Percentiles rank a stretch among this genome's conserved stretches.
Conservation (phyloP, 2,797 vertebrate species). For the Artibeus lituratus region DNA sequence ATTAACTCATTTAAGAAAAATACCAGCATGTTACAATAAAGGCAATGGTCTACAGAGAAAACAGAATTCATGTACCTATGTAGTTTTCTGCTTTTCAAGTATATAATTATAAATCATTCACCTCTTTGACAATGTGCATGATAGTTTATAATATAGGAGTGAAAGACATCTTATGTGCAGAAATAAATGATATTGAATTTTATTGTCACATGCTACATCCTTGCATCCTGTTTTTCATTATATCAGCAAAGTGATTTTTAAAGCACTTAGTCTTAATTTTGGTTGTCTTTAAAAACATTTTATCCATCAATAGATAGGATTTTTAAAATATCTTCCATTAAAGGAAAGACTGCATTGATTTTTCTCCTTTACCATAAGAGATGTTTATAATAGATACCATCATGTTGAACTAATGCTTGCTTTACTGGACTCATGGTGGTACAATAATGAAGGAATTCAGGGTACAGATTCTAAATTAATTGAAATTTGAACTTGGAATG, state of each 20-base stretch:
- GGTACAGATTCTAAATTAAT: constrained; percentile 75
- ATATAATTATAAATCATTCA: neutral
- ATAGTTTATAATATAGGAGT: neutral
- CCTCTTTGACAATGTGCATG: neutral
- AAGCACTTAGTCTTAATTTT: neutral
- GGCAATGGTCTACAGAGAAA: neutral
- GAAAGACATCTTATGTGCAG: neutral
- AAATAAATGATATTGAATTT: neutral
- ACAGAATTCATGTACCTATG: neutral
- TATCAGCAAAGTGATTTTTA: neutral
- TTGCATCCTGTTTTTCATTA: neutral
- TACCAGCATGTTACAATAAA: neutral
- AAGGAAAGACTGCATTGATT: neutral
- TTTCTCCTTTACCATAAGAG: neutral
- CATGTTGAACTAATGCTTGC: neutral
- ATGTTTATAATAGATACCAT: constrained; percentile 28
- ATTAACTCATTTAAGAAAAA: neutral
- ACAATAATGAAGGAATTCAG: constrained; percentile 61
- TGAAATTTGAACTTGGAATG: constrained; percentile 80
- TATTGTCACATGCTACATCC: neutral
- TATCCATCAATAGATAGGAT: neutral
- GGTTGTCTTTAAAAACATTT: neutral
- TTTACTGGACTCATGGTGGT: constrained; percentile 51
- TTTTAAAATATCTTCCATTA: neutral
- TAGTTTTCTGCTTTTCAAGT: neutral